A percentile compares a stretch with the other conserved stretches of the same genome.
Evolutionary conservation across 2,888 invertebrate genomes (phyloP).

Genomic region (Anorthoa munda): DNA sequence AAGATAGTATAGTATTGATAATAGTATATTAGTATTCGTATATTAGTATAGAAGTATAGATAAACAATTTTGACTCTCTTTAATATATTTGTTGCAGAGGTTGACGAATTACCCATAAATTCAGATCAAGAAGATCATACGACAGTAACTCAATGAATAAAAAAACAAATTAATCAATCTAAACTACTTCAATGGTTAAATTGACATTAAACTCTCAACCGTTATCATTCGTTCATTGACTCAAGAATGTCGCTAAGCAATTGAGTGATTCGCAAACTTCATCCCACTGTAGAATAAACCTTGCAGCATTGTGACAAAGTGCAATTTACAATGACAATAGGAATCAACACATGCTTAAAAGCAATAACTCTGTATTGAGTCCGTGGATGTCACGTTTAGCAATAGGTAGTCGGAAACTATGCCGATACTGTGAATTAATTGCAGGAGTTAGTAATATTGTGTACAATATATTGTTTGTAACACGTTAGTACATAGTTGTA

Average conservation of each 20-base stretch:
- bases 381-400: slow-evolving; percentile 64
- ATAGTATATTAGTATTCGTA: no score
- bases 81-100: no score
- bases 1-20: no score
- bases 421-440: slow-evolving; percentile 63
- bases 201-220: slow-evolving; percentile 37
- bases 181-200: slow-evolving; percentile 17
- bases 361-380: slow-evolving; percentile 67
- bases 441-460: slow-evolving; percentile 58
- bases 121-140: not conserved
- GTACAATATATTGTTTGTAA: slow-evolving; percentile 34
- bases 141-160: not conserved
- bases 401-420: slow-evolving; percentile 64
- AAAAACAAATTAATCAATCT: slow-evolving; percentile 28
- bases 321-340: slow-evolving; percentile 9
- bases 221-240: slow-evolving; percentile 37
- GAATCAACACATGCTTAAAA: slow-evolving; percentile 58
- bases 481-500: slow-evolving; percentile 14
- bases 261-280: slow-evolving; percentile 41
- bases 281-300: slow-evolving; percentile 12
- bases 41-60: no score
- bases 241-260: slow-evolving; percentile 51
- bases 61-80: no score
- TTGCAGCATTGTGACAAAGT: not conserved
- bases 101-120: no score